Percentiles rank a stretch among this genome's conserved stretches.
phyloP scores from a whole-genome alignment of 1,140 invertebrate genomes.

The Lepidurus couesii region DNA sequence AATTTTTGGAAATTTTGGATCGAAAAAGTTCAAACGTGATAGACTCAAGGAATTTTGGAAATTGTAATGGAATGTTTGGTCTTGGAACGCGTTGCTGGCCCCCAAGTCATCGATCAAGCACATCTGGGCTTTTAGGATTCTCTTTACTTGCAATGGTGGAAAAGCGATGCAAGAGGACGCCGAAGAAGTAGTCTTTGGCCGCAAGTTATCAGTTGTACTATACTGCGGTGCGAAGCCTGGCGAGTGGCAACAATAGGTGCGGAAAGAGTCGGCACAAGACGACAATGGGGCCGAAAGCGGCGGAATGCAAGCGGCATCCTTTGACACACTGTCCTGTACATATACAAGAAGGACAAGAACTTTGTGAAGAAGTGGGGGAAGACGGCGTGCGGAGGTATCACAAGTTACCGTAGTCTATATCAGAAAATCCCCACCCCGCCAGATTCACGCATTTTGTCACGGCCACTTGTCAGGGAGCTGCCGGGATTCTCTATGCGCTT shows the following conservation, averaged over 20 bases:
- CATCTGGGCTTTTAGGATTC: background rate
- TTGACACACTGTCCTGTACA: conserved; percentile 14
- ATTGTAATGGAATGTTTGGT: background rate
- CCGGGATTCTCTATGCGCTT: background rate
- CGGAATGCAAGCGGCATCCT: background rate
- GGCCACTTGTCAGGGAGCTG: conserved; percentile 20
- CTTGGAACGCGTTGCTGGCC: background rate
- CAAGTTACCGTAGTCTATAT: background rate
- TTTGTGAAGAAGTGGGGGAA: background rate
- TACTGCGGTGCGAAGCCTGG: conserved; percentile 10
- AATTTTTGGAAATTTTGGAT: background rate
- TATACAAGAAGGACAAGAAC: background rate
- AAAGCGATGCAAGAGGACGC: conserved; percentile 2
- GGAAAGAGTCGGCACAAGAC: conserved; percentile 13
- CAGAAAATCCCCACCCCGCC: background rate
- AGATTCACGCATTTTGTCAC: background rate
- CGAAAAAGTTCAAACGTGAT: background rate
- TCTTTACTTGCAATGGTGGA: background rate
- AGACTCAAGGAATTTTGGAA: background rate
- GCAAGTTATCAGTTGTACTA: background rate
- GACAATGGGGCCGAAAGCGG: background rate
- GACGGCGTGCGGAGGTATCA: conserved; percentile 10
- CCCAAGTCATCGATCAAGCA: background rate
- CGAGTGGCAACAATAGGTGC: conserved; percentile 17
- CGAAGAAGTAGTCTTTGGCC: background rate